Evolutionary conservation across 2,888 invertebrate genomes (phyloP).

Genomic region (Microplitis manilae): DNA sequence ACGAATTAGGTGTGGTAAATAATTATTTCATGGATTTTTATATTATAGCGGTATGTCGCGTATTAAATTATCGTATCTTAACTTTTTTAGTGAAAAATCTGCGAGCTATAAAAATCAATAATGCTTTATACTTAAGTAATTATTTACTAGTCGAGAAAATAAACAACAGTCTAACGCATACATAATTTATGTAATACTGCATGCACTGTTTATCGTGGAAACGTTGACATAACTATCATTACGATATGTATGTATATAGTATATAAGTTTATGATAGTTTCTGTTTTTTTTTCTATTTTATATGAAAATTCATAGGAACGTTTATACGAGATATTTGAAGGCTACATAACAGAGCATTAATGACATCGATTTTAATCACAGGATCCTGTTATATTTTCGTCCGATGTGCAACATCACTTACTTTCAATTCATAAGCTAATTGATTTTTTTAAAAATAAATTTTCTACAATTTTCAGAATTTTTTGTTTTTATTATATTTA

Average conservation of each 20-base stretch:
- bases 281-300: slow-evolving; percentile 19
- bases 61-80: not conserved
- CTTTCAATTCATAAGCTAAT: not conserved
- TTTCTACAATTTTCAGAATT: not conserved
- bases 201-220: slow-evolving; percentile 18
- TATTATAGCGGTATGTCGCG: not conserved
- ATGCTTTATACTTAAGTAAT: slow-evolving; percentile 3
- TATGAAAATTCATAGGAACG: slow-evolving; percentile 30
- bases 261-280: slow-evolving; percentile 20
- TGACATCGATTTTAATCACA: not conserved
- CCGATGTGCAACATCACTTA: not conserved
- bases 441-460: not conserved
- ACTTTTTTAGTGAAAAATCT: not conserved
- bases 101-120: not conserved
- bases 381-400: slow-evolving; percentile 34
- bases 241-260: slow-evolving; percentile 2
- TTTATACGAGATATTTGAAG: slow-evolving; percentile 31
- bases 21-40: slow-evolving; percentile 13
- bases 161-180: not conserved
- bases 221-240: slow-evolving; percentile 22
- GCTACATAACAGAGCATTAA: slow-evolving; percentile 28
- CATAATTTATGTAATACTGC: not conserved
- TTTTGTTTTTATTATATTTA: too few relatives aligned
- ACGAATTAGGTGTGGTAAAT: not conserved
- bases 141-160: not conserved